Evolutionary conservation across 2,797 vertebrate genomes (phyloP).

Genomic region (Microhierax caerulescens): DNA sequence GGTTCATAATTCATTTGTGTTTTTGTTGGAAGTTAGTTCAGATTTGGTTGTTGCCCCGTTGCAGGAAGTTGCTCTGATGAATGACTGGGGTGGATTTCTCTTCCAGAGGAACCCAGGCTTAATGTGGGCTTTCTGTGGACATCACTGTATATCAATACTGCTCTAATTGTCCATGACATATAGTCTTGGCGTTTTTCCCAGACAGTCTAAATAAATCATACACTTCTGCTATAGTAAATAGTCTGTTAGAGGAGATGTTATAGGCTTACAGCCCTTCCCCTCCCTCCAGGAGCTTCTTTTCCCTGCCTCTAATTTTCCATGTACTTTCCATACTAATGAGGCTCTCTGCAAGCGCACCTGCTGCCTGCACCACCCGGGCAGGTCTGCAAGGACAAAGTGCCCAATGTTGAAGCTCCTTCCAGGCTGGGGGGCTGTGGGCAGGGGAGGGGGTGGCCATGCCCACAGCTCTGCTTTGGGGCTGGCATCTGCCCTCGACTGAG

Average conservation of each 20-base stretch:
- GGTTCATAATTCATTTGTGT: conserved; percentile 29
- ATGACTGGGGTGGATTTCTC: conserved; percentile 55
- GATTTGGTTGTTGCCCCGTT: conserved; percentile 22
- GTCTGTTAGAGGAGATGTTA: conserved; percentile 49
- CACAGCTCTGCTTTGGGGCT: background rate
- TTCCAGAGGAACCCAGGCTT: conserved; percentile 57
- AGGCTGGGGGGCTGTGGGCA: background rate
- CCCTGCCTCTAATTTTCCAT: conserved; percentile 49
- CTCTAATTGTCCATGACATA: conserved; percentile 74
- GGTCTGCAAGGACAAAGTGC: background rate
- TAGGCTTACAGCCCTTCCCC: background rate
- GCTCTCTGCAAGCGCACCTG: conserved; percentile 15
- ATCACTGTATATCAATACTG: conserved; percentile 54
- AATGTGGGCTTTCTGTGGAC: conserved; percentile 42
- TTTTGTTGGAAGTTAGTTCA: conserved; percentile 47
- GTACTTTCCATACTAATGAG: background rate
- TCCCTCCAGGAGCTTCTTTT: conserved; percentile 29
- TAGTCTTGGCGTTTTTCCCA: conserved; percentile 68
- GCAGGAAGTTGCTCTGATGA: conserved; percentile 63
- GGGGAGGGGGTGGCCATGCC: background rate
- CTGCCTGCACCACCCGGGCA: background rate
- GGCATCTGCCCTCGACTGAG: fast-evolving
- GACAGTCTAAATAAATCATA: conserved; percentile 69
- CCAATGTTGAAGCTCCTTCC: background rate
- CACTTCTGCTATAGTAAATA: conserved; percentile 54